Base-by-base conservation (phyloP, 2,888 invertebrate genomes). In the Nomada fabriciana region DNA sequence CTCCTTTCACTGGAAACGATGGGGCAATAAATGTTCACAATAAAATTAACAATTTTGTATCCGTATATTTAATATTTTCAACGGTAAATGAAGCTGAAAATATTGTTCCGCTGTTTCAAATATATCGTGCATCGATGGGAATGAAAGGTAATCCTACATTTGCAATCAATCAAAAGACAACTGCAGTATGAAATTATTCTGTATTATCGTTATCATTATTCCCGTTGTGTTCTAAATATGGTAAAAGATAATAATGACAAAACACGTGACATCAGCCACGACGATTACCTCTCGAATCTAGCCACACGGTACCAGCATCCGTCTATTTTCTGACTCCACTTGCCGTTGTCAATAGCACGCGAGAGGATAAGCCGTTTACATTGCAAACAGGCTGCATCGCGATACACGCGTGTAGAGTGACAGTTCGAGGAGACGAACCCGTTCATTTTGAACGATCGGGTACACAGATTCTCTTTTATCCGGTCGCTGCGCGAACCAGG, bases 301-400 rank as follows among this genome's bases (percentile, higher is more conserved):
- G 23, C 43, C 53, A 25, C 61, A 23, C 18, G 23, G 71, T 71
- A 50, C 47, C 60, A 15, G 55, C 25, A 25, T 64, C 25, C 43
- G 52, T 52, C 60, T 67, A 29, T 76, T 74, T 85, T 76, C 76
- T 59, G 55, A 57, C 85, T 29, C 76, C 77, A 76, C 76, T 81
- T 75, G 85, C 70, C 73, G 76, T 67, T 81, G 83, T 83, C 86
- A 83, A 80, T 86, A 80, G 73, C 86, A 84, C 59, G 77, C 75
- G 76, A 76, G 61, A 81, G 85, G 87, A 86, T 87, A 83, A 87
- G 88, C 86, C 87, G 81, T 80, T 84, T 81, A 86, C 87, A 88
- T 75, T 52, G 88, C 79, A 82, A 88, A 85, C 86, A 86, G 77
- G 60, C 72, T 79, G 69, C 79, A 61, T 76, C 73, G 78, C 43